Evolutionary conservation across 2,888 invertebrate species (phyloP).

Genomic region (Teinopalpus imperialis): DNA sequence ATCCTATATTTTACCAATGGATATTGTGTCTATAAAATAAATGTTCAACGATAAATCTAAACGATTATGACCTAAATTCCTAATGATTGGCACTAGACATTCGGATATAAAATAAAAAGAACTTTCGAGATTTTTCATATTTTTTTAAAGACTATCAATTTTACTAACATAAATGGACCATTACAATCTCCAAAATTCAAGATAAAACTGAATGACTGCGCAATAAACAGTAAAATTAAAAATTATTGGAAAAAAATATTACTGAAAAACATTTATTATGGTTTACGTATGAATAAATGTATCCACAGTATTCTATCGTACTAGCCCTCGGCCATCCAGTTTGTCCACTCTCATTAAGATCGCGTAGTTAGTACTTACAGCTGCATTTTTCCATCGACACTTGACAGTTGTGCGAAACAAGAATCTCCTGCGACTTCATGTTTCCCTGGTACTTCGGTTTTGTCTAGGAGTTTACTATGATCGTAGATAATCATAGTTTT

Average conservation of each 20-base stretch:
- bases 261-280: neutral
- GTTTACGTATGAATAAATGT: slow-evolving; percentile 27
- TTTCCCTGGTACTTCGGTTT: slow-evolving; percentile 58
- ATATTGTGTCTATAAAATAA: slow-evolving; percentile 11
- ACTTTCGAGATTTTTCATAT: neutral
- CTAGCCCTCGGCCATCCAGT: slow-evolving; percentile 68
- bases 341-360: slow-evolving; percentile 81
- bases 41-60: slow-evolving; percentile 8
- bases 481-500: slow-evolving; percentile 62
- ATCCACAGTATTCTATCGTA: slow-evolving; percentile 46
- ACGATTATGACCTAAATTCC: slow-evolving; percentile 9
- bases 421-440: slow-evolving; percentile 56
- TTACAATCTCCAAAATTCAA: slow-evolving; percentile 1
- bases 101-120: too few species aligned
- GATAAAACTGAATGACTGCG: slow-evolving; percentile 6
- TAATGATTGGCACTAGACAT: too few species aligned
- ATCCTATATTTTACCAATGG: neutral
- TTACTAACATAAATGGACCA: slow-evolving; percentile 8
- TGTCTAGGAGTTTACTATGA: slow-evolving; percentile 73
- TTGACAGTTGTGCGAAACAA: slow-evolving; percentile 44
- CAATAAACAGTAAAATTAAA: neutral
- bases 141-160: slow-evolving; percentile 4
- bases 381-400: slow-evolving; percentile 66
- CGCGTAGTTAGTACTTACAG: slow-evolving; percentile 51
- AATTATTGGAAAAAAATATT: neutral